Percentiles rank a stretch among this genome's conserved stretches.
These are phyloP conservation scores for Macaria notata DNA, from an alignment of 2,888 invertebrate genomes.

Conservation along the genomic window DNA sequence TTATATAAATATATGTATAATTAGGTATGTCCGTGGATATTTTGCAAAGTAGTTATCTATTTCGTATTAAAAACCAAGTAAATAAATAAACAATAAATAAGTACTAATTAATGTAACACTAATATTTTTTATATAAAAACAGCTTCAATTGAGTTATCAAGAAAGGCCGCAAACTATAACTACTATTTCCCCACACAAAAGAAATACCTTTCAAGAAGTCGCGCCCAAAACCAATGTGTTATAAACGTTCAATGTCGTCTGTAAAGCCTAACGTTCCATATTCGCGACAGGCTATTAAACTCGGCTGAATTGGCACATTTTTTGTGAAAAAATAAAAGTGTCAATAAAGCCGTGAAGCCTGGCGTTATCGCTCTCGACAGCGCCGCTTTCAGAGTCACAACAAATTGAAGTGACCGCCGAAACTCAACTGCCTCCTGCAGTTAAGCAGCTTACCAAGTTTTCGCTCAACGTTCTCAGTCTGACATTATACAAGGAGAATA, in stretches of 20 bases:
- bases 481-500: constrained; percentile 22
- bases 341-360: constrained; percentile 1
- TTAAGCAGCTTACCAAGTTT: constrained; percentile 39
- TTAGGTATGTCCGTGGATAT: too few relatives aligned
- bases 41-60: too few relatives aligned
- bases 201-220: background rate
- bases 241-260: background rate
- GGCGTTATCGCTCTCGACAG: constrained; percentile 13
- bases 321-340: background rate
- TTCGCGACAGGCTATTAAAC: background rate
- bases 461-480: constrained; percentile 25
- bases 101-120: too few relatives aligned
- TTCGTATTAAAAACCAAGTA: too few relatives aligned
- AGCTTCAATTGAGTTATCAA: too few relatives aligned
- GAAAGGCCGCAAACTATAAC: too few relatives aligned
- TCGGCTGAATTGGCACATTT: background rate
- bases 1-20: too few relatives aligned
- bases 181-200: too few relatives aligned
- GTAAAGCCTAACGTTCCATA: background rate
- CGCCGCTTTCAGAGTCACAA: constrained; percentile 18
- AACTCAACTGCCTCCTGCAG: constrained; percentile 32
- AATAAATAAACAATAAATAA: too few relatives aligned
- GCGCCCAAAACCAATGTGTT: background rate
- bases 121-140: too few relatives aligned
- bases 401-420: constrained; percentile 37